A percentile compares a stretch with the other conserved stretches of the same genome.
Evolutionary conservation across 2,797 vertebrate genomes (phyloP).

Genomic region (Enteromius thamalakanensis): DNA sequence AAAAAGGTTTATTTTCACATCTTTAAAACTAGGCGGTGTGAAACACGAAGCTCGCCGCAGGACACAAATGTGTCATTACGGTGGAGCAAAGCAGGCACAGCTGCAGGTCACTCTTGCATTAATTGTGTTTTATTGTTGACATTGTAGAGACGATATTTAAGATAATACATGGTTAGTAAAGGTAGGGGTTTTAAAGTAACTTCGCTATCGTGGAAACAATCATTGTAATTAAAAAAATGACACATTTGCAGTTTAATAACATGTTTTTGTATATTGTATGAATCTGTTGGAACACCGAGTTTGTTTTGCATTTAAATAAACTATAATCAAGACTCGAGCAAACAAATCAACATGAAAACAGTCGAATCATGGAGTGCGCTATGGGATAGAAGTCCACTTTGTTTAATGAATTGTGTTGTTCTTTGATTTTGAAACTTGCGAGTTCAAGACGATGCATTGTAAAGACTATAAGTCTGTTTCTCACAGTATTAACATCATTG

Average conservation of each 20-base stretch:
- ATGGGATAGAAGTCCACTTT: neutral
- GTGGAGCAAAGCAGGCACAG: neutral
- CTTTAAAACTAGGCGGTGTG: neutral
- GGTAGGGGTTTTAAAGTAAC: neutral
- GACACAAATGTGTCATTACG: neutral
- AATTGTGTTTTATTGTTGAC: neutral
- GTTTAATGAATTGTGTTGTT: neutral
- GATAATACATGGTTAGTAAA: neutral
- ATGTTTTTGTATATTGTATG: neutral
- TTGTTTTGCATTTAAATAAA: constrained; percentile 8
- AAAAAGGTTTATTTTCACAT: constrained; percentile 10
- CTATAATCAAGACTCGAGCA: neutral
- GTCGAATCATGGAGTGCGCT: neutral
- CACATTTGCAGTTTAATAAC: neutral
- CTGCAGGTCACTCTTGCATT: neutral
- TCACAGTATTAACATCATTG: neutral
- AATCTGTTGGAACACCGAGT: neutral
- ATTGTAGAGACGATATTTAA: neutral
- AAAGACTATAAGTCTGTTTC: neutral
- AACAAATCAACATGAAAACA: neutral
- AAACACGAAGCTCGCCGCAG: too few species aligned
- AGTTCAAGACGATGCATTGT: neutral
- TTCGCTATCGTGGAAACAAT: neutral
- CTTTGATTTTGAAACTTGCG: neutral
- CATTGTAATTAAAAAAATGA: neutral